Percentiles rank a stretch among this genome's conserved stretches.
phyloP scores from a whole-genome alignment of 1,140 invertebrate species.

The Trachymyrmex cornetzi region DNA sequence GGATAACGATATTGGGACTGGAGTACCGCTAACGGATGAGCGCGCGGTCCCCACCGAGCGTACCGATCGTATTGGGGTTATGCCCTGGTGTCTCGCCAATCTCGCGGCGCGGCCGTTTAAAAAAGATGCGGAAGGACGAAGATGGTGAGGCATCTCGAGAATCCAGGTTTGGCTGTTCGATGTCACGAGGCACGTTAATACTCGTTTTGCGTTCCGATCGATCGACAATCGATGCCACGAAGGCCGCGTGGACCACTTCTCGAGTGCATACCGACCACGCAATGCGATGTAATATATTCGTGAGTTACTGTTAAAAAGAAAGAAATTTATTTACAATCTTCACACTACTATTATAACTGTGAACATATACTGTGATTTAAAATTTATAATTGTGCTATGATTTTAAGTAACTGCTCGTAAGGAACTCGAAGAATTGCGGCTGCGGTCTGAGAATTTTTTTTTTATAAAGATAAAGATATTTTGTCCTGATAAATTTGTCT shows the following conservation, averaged over 20 bases:
- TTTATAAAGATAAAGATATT: too few species aligned
- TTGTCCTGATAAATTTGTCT: too few species aligned
- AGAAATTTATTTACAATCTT: too few species aligned
- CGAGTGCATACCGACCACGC: constrained; percentile 33
- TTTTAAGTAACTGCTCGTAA: too few species aligned
- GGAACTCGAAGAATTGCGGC: too few species aligned
- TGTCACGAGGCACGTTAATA: background rate
- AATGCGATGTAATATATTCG: constrained; percentile 18
- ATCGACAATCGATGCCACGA: constrained; percentile 4
- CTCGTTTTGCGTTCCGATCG: constrained; percentile 50
- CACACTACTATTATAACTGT: too few species aligned
- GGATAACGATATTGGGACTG: constrained; percentile 49
- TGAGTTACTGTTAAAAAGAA: too few species aligned
- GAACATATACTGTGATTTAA: too few species aligned
- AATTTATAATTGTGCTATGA: too few species aligned
- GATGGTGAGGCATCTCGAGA: background rate
- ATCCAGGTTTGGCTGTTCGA: background rate
- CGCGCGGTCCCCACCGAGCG: background rate
- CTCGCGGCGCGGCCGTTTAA: background rate
- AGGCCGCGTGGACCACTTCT: constrained; percentile 7
- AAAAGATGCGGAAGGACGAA: constrained; percentile 8
- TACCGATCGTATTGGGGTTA: constrained; percentile 26
- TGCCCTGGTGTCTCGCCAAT: background rate
- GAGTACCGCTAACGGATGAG: constrained; percentile 43
- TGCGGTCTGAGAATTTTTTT: too few species aligned